phyloP scores from a whole-genome alignment of 2,113 vertebrate species.

The Rousettus leschenaultii region DNA sequence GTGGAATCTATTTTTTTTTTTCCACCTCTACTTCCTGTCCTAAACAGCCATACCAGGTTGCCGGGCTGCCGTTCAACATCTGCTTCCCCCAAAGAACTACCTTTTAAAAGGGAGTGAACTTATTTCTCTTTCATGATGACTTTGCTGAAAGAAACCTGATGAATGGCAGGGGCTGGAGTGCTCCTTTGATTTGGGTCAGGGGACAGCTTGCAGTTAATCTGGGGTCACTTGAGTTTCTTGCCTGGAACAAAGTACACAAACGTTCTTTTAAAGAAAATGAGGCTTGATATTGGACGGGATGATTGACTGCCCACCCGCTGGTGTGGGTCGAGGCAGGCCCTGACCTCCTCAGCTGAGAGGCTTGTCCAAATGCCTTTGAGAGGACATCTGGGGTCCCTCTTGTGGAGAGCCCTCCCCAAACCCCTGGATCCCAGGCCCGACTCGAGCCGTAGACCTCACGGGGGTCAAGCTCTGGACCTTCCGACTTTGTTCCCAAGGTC shows the following conservation, averaged over 20 bases:
- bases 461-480: neutral
- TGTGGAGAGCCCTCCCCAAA: fast-evolving
- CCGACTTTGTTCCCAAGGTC: neutral
- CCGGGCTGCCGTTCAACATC: constrained; percentile 45
- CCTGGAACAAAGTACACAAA: constrained; percentile 34
- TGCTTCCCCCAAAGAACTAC: constrained; percentile 1
- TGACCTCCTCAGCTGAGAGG: neutral
- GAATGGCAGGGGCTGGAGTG: neutral
- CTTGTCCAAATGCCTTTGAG: neutral
- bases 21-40: neutral
- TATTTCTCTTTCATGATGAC: neutral
- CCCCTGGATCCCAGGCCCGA: neutral
- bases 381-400: neutral
- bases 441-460: neutral
- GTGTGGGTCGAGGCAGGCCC: neutral
- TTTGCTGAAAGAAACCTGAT: constrained; percentile 25
- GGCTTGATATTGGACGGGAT: neutral
- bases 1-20: neutral
- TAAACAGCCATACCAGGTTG: neutral
- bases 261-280: constrained; percentile 40
- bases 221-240: neutral
- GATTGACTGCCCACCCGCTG: neutral
- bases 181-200: constrained; percentile 39
- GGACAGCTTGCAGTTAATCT: neutral
- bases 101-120: neutral